Evolutionary conservation across 2,113 vertebrate genomes (phyloP).

Genomic region (Scortum barcoo): DNA sequence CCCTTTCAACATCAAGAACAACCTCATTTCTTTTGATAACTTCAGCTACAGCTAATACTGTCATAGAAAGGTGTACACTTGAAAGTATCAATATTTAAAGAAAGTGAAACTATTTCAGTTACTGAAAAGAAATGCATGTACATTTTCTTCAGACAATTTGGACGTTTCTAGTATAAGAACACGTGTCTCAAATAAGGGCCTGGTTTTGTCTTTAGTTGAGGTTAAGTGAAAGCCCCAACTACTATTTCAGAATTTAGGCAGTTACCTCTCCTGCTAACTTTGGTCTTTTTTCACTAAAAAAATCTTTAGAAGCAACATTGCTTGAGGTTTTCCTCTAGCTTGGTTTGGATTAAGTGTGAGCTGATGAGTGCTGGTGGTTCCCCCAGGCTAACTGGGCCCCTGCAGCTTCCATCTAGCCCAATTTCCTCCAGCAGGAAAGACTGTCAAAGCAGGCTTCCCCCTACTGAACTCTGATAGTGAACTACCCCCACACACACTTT

Average conservation of each 20-base stretch:
- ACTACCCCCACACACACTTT: constrained; percentile 25
- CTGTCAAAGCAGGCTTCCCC: constrained; percentile 36
- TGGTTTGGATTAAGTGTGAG: constrained; percentile 36
- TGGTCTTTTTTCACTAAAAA: neutral
- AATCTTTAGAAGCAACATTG: constrained; percentile 3
- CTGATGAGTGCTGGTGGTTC: constrained; percentile 59
- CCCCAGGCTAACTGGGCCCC: constrained; percentile 40
- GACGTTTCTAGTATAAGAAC: neutral
- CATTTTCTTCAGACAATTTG: neutral
- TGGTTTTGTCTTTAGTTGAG: neutral
- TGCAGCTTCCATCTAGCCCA: constrained; percentile 49
- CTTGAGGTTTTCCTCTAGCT: constrained; percentile 21
- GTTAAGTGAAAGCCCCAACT: neutral
- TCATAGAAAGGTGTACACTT: neutral
- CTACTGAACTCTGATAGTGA: constrained; percentile 47
- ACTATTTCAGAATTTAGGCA: neutral
- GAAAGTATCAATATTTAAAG: neutral
- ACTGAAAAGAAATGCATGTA: neutral
- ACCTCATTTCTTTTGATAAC: no score
- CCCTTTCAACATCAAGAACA: no score
- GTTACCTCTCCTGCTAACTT: neutral
- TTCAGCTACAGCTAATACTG: no score
- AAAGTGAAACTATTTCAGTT: neutral
- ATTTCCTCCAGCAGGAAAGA: constrained; percentile 64
- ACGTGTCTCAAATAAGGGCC: neutral